A percentile compares a stretch with the other conserved stretches of the same genome.
Evolutionary conservation across 2,113 vertebrate genomes (phyloP).

Genomic region (Gobiocypris rarus): DNA sequence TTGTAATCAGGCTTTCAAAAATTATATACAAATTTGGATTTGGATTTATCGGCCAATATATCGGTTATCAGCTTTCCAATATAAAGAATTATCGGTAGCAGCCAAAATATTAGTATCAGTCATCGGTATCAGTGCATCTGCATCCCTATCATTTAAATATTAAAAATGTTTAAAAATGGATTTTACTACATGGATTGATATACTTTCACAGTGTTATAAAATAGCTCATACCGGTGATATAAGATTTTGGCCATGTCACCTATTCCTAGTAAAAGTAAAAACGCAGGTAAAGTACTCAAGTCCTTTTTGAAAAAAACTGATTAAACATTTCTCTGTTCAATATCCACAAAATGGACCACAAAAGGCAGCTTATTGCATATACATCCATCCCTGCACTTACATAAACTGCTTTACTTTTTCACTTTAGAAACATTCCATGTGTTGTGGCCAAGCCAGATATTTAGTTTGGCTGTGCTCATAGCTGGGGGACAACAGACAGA

Average conservation of each 20-base stretch:
- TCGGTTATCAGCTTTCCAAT: too few relatives aligned
- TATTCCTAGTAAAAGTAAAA: neutral
- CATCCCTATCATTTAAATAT: too few relatives aligned
- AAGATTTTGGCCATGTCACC: neutral
- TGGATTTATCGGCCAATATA: too few relatives aligned
- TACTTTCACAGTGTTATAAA: neutral
- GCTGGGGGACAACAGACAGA: conserved; percentile 34
- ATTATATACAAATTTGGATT: too few relatives aligned
- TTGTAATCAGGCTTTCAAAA: too few relatives aligned
- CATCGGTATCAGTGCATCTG: too few relatives aligned
- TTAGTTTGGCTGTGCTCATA: conserved; percentile 65
- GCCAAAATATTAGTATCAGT: too few relatives aligned
- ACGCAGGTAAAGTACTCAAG: neutral
- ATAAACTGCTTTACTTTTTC: conserved; percentile 60
- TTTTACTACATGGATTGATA: too few relatives aligned
- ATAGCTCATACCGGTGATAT: neutral
- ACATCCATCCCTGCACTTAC: conserved; percentile 62
- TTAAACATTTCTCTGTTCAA: conserved; percentile 43
- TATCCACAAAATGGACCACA: conserved; percentile 53
- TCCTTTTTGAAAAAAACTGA: conserved; percentile 12
- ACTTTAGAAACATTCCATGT: conserved; percentile 57
- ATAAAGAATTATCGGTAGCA: too few relatives aligned
- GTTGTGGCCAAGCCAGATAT: conserved; percentile 67
- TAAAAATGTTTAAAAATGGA: neutral
- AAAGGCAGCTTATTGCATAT: conserved; percentile 59